Evolutionary conservation across 35 echinoderm and acorn worm genomes (phyloP).

Genomic region (Hemicentrotus pulcherrimus): DNA sequence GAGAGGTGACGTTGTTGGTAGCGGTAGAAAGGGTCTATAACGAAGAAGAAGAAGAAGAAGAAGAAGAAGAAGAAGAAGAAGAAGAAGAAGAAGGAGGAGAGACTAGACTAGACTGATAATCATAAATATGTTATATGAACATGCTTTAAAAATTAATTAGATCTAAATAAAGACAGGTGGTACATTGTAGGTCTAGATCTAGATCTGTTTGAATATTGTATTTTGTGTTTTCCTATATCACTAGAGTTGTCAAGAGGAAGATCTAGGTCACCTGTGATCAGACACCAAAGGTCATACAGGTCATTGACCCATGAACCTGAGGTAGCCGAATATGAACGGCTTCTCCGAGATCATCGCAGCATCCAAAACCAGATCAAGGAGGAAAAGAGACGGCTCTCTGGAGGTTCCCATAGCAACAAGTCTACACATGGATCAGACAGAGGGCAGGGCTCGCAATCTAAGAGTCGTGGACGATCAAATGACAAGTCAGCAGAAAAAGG

Average conservation of each 20-base stretch:
- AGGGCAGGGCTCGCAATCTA: neutral
- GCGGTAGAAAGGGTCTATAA: too few relatives aligned
- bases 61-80: too few relatives aligned
- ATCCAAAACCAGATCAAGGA: neutral
- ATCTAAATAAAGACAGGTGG: neutral
- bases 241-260: neutral
- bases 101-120: too few relatives aligned
- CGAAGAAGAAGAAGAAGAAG: too few relatives aligned
- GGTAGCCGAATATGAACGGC: neutral
- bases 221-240: neutral
- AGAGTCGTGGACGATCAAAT: constrained; percentile 6
- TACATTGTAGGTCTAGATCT: too few relatives aligned
- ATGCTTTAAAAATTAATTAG: neutral
- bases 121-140: neutral
- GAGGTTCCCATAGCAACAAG: neutral
- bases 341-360: constrained; percentile 15
- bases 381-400: neutral
- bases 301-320: neutral
- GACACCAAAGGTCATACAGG: constrained; percentile 7
- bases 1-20: too few relatives aligned
- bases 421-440: neutral
- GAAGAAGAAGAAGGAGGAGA: too few relatives aligned
- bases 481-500: neutral
- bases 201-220: neutral
- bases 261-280: neutral